Percentiles rank a stretch among this genome's conserved stretches.
Evolutionary conservation across 1,140 invertebrate species (phyloP).

Genomic region (Penaeus vannamei): DNA sequence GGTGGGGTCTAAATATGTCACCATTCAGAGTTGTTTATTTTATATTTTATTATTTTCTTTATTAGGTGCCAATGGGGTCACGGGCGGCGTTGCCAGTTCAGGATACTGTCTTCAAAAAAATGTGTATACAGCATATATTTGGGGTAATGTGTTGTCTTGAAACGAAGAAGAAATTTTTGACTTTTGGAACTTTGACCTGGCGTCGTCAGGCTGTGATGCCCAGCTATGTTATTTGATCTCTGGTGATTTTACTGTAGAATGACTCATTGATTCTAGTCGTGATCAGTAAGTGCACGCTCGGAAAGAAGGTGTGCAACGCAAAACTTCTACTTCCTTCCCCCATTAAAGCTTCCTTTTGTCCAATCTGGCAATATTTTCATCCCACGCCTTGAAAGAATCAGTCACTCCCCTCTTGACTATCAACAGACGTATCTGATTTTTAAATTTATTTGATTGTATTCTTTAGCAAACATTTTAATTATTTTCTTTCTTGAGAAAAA

Average conservation of each 20-base stretch:
- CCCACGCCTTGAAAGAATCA: too few relatives aligned
- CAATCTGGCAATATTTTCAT: too few relatives aligned
- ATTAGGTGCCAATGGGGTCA: constrained; percentile 58
- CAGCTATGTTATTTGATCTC: constrained; percentile 51
- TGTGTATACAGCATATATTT: not conserved
- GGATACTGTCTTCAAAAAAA: not conserved
- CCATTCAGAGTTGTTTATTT: constrained; percentile 18
- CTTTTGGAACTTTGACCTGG: not conserved
- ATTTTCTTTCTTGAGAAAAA: too few relatives aligned
- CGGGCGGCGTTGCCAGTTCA: constrained; percentile 38
- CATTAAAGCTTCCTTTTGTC: too few relatives aligned
- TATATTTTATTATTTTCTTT: not conserved
- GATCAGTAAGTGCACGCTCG: constrained; percentile 27
- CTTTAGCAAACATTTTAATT: too few relatives aligned
- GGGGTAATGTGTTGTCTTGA: too few relatives aligned
- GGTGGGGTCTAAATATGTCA: constrained; percentile 53
- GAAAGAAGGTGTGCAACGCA: constrained; percentile 10
- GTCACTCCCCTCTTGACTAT: too few relatives aligned
- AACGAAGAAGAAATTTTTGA: too few relatives aligned
- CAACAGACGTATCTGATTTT: too few relatives aligned
- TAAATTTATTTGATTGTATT: too few relatives aligned
- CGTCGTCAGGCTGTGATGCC: constrained; percentile 24
- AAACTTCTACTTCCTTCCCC: not conserved
- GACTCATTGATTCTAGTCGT: constrained; percentile 64
- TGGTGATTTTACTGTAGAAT: constrained; percentile 49